phyloP scores from a whole-genome alignment of 2,113 vertebrate genomes.

The Vidua chalybeata region DNA sequence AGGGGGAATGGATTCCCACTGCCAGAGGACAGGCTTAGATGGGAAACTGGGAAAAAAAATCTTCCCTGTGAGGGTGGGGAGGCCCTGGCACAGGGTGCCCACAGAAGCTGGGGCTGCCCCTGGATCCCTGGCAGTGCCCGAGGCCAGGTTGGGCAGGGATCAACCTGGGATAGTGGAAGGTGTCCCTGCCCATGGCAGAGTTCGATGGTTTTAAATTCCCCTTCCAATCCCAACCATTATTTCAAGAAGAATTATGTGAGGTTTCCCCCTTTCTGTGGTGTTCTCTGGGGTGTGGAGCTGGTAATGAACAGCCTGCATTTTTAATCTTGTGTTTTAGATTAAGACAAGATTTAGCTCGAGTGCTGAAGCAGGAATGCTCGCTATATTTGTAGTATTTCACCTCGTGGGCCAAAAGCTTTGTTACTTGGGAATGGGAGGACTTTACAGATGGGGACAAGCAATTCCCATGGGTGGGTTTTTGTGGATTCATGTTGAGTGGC shows the following conservation, averaged over 20 bases:
- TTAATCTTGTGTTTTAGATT: neutral
- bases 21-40: accelerated
- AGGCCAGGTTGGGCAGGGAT: accelerated
- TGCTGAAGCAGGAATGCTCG: neutral
- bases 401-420: neutral
- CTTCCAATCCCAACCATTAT: neutral
- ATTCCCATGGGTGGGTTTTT: neutral
- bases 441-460: neutral
- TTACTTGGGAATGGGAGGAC: neutral
- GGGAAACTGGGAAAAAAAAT: neutral
- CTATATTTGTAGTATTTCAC: neutral
- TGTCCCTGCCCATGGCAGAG: no score
- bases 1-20: neutral
- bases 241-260: neutral
- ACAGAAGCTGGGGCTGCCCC: neutral
- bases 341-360: neutral
- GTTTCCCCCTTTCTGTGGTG: accelerated
- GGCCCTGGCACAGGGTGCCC: neutral
- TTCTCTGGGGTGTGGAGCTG: neutral
- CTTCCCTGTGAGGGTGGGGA: accelerated
- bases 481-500: accelerated
- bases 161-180: accelerated
- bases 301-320: neutral
- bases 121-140: neutral
- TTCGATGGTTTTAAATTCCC: accelerated